These are phyloP conservation scores for Meloidogyne exigua DNA, from an alignment of 1,140 invertebrate species.

Conservation along the genomic window DNA sequence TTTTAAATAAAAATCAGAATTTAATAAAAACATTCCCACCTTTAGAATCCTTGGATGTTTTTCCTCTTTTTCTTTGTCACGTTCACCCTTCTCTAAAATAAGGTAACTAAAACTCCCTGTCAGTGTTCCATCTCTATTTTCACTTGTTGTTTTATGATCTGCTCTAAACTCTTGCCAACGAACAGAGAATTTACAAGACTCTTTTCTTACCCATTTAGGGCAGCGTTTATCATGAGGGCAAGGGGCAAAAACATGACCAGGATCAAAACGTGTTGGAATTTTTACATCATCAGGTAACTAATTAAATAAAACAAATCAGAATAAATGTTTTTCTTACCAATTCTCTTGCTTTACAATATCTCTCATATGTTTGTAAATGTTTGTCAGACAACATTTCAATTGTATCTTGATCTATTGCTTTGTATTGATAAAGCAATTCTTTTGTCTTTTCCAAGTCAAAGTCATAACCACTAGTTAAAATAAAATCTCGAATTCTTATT, in stretches of 20 bases:
- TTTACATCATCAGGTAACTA: slow-evolving; percentile 25
- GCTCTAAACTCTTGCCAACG: slow-evolving; percentile 41
- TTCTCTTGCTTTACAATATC: slow-evolving; percentile 44
- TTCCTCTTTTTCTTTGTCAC: slow-evolving; percentile 16
- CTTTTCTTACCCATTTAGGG: slow-evolving; percentile 26
- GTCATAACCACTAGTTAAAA: slow-evolving; percentile 41
- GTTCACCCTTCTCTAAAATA: slow-evolving; percentile 45
- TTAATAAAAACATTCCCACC: neutral
- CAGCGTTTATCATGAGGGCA: slow-evolving; percentile 49
- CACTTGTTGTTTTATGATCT: slow-evolving; percentile 38
- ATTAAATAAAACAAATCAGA: neutral
- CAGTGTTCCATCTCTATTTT: slow-evolving; percentile 33
- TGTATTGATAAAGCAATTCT: slow-evolving; percentile 29
- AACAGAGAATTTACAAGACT: slow-evolving; percentile 36
- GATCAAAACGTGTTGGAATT: slow-evolving; percentile 47
- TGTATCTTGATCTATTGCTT: slow-evolving; percentile 36
- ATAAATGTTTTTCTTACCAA: slow-evolving; percentile 19
- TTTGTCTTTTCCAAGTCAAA: slow-evolving; percentile 32
- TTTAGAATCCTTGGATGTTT: neutral
- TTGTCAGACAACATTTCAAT: slow-evolving; percentile 40
- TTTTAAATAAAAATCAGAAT: neutral
- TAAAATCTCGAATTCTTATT: slow-evolving; percentile 51
- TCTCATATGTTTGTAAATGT: slow-evolving; percentile 43
- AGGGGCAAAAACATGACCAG: slow-evolving; percentile 46
- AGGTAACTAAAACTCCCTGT: slow-evolving; percentile 41